Base-by-base conservation (phyloP, 2,113 vertebrate species). In the Caracal caracal region DNA sequence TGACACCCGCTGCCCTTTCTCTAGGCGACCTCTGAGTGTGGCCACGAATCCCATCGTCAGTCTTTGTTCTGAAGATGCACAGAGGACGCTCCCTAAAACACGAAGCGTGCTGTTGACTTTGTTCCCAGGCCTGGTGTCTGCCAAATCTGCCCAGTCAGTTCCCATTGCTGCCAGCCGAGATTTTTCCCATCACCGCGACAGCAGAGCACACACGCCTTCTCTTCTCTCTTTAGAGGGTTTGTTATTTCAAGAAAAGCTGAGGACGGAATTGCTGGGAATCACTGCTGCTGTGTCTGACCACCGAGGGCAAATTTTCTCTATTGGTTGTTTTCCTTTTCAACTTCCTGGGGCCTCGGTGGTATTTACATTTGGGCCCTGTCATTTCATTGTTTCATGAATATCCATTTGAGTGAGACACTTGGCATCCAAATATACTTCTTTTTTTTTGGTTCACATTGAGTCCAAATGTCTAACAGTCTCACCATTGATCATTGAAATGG, bases 181-280 rank as follows among this genome's bases (percentile, higher is more conserved):
- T 92, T 85, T 92, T 94, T 70, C 94, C 94, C 75, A 80, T 71
- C 73, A 28, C 84, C 40, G 47, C 0, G 8, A 56, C 49, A 78
- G 78, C 56, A 11, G 65, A 90, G 19, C 28, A 24, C 20, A 40
- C 59, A 65, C 0, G 5, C n/a, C 24, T 68, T 73, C 70, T 78
- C 75, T 51, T 51, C 73, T 89, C 49, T 89, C 93, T 76, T 90
- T 0, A 0, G 85, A 97, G 70, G 56, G 70, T 65, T 98, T 98
- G 93, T 98, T 98, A 97, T 98, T 98, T 98, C 97, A 98, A 98
- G 97, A 92, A 30, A 94, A 98, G 97, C 96, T 88, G 40, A 98
- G 96, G 87, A 26, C 61, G 92, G 92, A 53, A 10, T 79, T 84
- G 59, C 65, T 86, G 93, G 86, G 89, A 96, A 92, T 95, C 94